Percentiles rank a stretch among this genome's conserved stretches.
Evolutionary conservation across 2,888 invertebrate species (phyloP).

Genomic region (Cheilosia vernalis): DNA sequence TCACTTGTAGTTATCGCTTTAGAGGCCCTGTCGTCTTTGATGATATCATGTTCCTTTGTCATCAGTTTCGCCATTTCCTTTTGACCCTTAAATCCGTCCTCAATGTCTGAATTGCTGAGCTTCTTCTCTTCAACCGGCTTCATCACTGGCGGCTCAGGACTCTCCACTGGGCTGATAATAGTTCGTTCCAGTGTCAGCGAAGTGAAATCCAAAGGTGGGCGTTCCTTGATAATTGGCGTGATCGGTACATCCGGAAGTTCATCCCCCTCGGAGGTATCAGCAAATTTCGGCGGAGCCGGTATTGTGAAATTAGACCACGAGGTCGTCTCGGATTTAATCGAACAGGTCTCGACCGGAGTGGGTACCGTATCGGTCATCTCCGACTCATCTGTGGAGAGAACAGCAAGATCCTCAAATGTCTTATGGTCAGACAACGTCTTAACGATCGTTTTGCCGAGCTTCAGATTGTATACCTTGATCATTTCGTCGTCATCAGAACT

Average conservation of each 20-base stretch:
- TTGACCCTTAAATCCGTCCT: conserved; percentile 77
- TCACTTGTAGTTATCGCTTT: background rate
- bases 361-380: conserved; percentile 64
- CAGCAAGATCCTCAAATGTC: conserved; percentile 73
- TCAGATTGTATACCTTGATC: conserved; percentile 82
- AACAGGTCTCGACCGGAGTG: conserved; percentile 49
- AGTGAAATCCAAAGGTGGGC: conserved; percentile 75
- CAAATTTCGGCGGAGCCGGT: conserved; percentile 82
- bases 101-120: conserved; percentile 76
- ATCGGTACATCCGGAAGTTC: conserved; percentile 75
- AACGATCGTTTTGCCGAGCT: conserved; percentile 81
- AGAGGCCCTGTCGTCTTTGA: conserved; percentile 1
- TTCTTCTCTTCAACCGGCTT: conserved; percentile 37
- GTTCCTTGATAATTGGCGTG: conserved; percentile 76
- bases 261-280: conserved; percentile 77
- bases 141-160: conserved; percentile 19
- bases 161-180: conserved; percentile 33
- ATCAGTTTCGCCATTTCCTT: conserved; percentile 15
- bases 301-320: conserved; percentile 81
- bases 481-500: conserved; percentile 83
- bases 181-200: conserved; percentile 58
- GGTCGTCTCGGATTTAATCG: conserved; percentile 68
- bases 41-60: conserved; percentile 10
- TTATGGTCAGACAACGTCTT: conserved; percentile 76
- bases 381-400: conserved; percentile 56